phyloP scores from a whole-genome alignment of 1,140 invertebrate genomes.

The Oryzaephilus surinamensis region DNA sequence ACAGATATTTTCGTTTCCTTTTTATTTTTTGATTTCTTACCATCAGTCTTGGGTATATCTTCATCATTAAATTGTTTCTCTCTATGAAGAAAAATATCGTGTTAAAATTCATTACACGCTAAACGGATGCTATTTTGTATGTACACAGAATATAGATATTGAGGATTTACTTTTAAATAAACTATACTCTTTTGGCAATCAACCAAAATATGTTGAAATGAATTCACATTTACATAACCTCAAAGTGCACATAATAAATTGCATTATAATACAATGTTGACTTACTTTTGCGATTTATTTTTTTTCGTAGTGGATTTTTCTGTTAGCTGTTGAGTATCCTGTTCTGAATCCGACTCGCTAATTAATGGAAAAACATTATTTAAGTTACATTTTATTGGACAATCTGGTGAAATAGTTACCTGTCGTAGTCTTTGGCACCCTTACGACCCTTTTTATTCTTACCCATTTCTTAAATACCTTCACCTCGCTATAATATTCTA shows the following conservation, averaged over 20 bases:
- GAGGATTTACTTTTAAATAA: no score
- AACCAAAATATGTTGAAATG: no score
- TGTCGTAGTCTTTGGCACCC: conserved; percentile 49
- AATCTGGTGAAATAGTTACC: conserved; percentile 39
- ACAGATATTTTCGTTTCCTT: conserved; percentile 35
- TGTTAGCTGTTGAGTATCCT: conserved; percentile 24
- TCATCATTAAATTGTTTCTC: conserved; percentile 29
- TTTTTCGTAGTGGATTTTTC: conserved; percentile 27
- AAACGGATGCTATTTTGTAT: no score
- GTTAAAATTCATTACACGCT: background rate
- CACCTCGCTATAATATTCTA: no score
- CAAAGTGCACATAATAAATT: no score
- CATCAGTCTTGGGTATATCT: conserved; percentile 21
- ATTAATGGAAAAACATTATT: conserved; percentile 26
- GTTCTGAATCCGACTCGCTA: conserved; percentile 27
- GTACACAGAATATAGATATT: no score
- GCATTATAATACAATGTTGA: conserved; percentile 10
- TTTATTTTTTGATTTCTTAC: conserved; percentile 30
- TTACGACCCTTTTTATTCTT: conserved; percentile 61
- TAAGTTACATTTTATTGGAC: conserved; percentile 4
- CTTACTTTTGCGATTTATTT: conserved; percentile 28
- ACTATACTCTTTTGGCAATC: no score
- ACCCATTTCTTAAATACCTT: conserved; percentile 56
- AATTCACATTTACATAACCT: conserved; percentile 29
- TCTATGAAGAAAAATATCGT: conserved; percentile 12